Evolutionary conservation across 1,140 invertebrate genomes (phyloP).

Genomic region (Drosophila carrolli): DNA sequence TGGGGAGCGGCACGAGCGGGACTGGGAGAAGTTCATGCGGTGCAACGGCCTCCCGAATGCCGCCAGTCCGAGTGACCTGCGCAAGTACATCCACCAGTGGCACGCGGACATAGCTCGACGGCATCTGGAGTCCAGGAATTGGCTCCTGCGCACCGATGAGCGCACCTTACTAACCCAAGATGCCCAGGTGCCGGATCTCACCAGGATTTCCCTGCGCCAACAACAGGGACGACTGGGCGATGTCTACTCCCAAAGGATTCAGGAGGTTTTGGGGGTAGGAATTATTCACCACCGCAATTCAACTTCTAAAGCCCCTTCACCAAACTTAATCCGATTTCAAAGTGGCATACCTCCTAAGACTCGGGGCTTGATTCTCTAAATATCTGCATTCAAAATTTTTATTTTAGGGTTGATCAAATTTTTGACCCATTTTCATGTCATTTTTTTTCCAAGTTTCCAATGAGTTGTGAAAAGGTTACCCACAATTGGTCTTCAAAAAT

Average conservation of each 20-base stretch:
- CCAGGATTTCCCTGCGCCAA: conserved; percentile 64
- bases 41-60: conserved; percentile 89
- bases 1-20: conserved; percentile 59
- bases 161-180: conserved; percentile 81
- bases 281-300: too few relatives aligned
- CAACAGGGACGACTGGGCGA: conserved; percentile 80
- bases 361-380: too few relatives aligned
- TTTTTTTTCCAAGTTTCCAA: too few relatives aligned
- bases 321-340: too few relatives aligned
- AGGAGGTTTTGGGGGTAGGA: conserved; percentile 84
- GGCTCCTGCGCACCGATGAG: conserved; percentile 84
- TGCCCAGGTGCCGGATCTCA: conserved; percentile 62
- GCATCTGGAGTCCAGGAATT: conserved; percentile 83
- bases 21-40: conserved; percentile 88
- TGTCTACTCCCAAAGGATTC: conserved; percentile 79
- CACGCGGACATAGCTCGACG: conserved; percentile 85
- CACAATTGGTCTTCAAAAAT: too few relatives aligned
- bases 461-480: too few relatives aligned
- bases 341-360: too few relatives aligned
- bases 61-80: conserved; percentile 86
- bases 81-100: conserved; percentile 88
- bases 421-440: too few relatives aligned
- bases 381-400: too few relatives aligned
- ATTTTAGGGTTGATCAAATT: too few relatives aligned
- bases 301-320: too few relatives aligned